Base-by-base conservation (phyloP, 2,797 vertebrate species). In the Falco rusticolus region DNA sequence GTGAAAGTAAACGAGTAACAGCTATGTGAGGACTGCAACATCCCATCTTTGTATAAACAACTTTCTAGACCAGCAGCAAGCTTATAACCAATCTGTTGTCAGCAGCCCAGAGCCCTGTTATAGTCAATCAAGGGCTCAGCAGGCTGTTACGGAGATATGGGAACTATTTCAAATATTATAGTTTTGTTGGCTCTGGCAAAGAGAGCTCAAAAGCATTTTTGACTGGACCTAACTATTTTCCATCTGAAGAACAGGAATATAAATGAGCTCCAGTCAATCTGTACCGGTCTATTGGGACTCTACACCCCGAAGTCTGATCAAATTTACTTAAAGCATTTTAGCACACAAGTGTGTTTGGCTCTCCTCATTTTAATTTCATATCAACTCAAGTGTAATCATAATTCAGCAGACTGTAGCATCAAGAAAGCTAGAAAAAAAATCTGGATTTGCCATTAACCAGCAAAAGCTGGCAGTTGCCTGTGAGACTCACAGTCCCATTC, bases 251-350 rank as follows among this genome's bases (percentile, higher is more conserved):
- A 34, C 22, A 57, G 21, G 70, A 81, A 90, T 90, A 84, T 45
- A 60, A 88, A 85, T 70, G n/a, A 90, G 66, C 61, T 72, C 25
- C 24, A 48, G 70, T 60, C 84, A 69, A 61, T 80, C 74, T 54
- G 19, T 77, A 65, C 69, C 72, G 22, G 41, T 72, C 83, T 77
- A 1, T 13, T 64, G 74, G 83, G 92, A 90, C 31, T 65, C 47
- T 56, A 14, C 47, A 65, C 89, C 89, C 86, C 37, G 37, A 92
- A 77, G 84, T 47, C 60, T 77, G 83, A 77, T 72, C 69, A 81
- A 92, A 95, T 84, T 72, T 87, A 72, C 64, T 76, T 45, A 33
- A 77, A 87, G 65, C 60, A 28, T 51, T 84, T 87, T n/a, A 87
- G 60, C 79, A 69, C 65, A 72, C 34, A 37, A 60, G 45, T 37